Evolutionary conservation across 2,113 vertebrate genomes (phyloP).

Genomic region (Stictonetta naevosa): DNA sequence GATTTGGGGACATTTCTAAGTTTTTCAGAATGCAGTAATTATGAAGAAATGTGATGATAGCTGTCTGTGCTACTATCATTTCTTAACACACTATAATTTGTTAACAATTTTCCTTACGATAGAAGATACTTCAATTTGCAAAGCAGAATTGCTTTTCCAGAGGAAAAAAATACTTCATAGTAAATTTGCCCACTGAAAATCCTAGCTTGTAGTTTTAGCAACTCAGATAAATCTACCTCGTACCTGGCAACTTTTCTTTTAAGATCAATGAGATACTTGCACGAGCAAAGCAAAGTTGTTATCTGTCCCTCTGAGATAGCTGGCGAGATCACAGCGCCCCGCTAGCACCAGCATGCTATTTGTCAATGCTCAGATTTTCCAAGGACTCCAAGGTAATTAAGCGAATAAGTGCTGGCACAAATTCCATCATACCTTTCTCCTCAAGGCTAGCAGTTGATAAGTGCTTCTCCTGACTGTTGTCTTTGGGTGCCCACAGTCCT

Average conservation of each 20-base stretch:
- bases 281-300: neutral
- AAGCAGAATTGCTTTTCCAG: constrained; percentile 29
- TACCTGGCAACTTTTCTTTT: neutral
- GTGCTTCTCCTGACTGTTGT: neutral
- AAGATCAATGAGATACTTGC: neutral
- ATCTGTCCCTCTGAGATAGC: neutral
- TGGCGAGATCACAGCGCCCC: neutral
- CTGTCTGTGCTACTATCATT: constrained; percentile 30
- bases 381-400: neutral
- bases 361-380: neutral
- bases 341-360: neutral
- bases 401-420: neutral
- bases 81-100: constrained; percentile 46
- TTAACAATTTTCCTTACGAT: neutral
- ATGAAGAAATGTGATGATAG: constrained; percentile 44
- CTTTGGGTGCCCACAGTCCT: neutral
- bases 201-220: neutral
- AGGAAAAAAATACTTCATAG: constrained; percentile 14
- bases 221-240: neutral
- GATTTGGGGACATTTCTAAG: constrained; percentile 46
- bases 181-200: constrained; percentile 34
- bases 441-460: neutral
- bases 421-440: neutral
- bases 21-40: constrained; percentile 46
- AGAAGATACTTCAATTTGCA: constrained; percentile 20